Evolutionary conservation across 2,797 vertebrate genomes (phyloP), one percentile per base, ranked within the genome.

Genomic region (Pseudochirops corinnae): DNA sequence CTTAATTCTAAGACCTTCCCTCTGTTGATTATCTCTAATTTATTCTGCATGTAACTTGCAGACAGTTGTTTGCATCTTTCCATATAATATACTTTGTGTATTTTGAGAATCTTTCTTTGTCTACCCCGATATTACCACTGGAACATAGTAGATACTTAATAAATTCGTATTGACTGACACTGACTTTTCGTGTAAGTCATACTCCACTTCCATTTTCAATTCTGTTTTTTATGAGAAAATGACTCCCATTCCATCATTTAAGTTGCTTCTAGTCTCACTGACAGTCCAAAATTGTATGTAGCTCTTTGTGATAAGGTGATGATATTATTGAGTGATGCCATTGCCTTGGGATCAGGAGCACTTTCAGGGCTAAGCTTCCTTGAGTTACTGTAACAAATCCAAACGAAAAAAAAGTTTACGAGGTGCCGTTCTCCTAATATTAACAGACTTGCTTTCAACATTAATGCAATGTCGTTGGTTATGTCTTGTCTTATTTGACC

Each of bases 391-490:
- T 74, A 18, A 13, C 33, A 18, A 74, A 74, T 60, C 29, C 12
- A 60, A 60, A 12, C 13, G 12, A 60, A 60, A 60, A 31, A 60
- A 31, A 60, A 1, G 29, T 60, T 60, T 60, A 13, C 12, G 13
- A 60, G 58, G 31, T 60, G 29, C 29, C 29, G 31, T 53, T 90
- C 28, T 90, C 16, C 26, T 53, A 53, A 90, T 31, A 53, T 50
- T 90, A 53, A 90, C 0, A 90, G 67, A 31, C 55, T 50, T 18
- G 33, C 87, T 18, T 33, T 74, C 91, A 56, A 21, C 0, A 50
- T 2, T 39, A 90, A 2, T 29, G 28, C 33, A 12, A 3, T 56
- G 4, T 21, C 91, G 31, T 52, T 0, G 0, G 39, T 10, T 0
- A 2, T 33, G 28, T 56, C 33, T 2, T 28, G 21, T 67, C 10